Conservation (phyloP, 2,888 invertebrate species). For the Tholera decimalis region DNA sequence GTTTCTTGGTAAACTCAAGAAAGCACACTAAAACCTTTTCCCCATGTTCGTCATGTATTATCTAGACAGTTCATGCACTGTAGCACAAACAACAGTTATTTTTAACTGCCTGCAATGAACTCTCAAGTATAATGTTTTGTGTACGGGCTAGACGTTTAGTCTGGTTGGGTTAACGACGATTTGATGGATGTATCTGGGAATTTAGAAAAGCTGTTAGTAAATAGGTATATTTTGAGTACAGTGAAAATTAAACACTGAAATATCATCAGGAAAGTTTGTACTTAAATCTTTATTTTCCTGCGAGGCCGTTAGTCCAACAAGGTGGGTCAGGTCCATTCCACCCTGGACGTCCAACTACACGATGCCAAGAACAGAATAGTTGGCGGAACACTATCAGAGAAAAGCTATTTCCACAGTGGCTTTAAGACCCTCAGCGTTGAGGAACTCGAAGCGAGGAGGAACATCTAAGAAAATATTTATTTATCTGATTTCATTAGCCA, state of each 20-base stretch:
- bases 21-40: background rate
- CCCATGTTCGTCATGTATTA: background rate
- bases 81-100: slow-evolving; percentile 47
- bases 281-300: background rate
- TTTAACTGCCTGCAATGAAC: slow-evolving; percentile 51
- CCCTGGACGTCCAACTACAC: too few species aligned
- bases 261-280: too few species aligned
- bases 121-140: slow-evolving; percentile 61
- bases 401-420: too few species aligned
- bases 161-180: slow-evolving; percentile 43
- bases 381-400: too few species aligned
- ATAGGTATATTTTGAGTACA: background rate
- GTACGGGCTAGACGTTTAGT: slow-evolving; percentile 63
- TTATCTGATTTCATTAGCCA: too few species aligned
- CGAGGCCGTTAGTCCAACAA: too few species aligned
- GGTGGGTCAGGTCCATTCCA: too few species aligned
- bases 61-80: slow-evolving; percentile 11
- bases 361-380: too few species aligned
- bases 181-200: slow-evolving; percentile 30
- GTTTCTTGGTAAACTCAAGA: background rate
- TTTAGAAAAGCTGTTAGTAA: background rate
- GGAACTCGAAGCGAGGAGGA: too few species aligned
- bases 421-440: too few species aligned
- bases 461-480: too few species aligned
- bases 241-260: too few species aligned